Evolutionary conservation across 2,113 vertebrate species (phyloP).

Genomic region (Sclerurus mexicanus): DNA sequence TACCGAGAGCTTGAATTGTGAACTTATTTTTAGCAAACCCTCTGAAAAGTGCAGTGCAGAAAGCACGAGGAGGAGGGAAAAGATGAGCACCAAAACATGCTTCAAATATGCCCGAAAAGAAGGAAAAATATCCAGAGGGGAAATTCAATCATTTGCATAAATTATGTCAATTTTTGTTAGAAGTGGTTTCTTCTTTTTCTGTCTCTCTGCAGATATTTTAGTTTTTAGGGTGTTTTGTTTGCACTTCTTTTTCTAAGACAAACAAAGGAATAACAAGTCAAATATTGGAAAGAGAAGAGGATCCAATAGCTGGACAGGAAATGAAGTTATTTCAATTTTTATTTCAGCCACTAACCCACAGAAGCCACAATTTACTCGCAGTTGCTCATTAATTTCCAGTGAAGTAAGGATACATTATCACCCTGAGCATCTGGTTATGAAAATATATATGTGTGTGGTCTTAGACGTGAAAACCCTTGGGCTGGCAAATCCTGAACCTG

Average conservation of each 20-base stretch:
- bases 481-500: no score
- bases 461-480: fast-evolving
- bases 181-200: not conserved
- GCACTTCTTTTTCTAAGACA: not conserved
- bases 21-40: not conserved
- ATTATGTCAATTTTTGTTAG: not conserved
- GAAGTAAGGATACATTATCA: not conserved
- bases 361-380: not conserved
- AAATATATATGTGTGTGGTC: fast-evolving
- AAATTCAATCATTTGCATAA: not conserved
- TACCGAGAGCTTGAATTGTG: not conserved
- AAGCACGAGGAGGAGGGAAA: not conserved
- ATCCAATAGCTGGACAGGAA: not conserved
- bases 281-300: not conserved
- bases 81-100: not conserved
- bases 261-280: not conserved
- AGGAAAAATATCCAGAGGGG: not conserved
- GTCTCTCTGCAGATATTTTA: not conserved
- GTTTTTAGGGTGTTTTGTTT: not conserved
- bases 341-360: not conserved
- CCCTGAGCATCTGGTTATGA: not conserved
- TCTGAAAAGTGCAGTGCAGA: not conserved
- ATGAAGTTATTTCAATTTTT: not conserved
- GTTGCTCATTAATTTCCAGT: not conserved
- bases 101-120: not conserved